Evolutionary conservation across 2,113 vertebrate species (phyloP).

Genomic region (Ceratotherium simum): DNA sequence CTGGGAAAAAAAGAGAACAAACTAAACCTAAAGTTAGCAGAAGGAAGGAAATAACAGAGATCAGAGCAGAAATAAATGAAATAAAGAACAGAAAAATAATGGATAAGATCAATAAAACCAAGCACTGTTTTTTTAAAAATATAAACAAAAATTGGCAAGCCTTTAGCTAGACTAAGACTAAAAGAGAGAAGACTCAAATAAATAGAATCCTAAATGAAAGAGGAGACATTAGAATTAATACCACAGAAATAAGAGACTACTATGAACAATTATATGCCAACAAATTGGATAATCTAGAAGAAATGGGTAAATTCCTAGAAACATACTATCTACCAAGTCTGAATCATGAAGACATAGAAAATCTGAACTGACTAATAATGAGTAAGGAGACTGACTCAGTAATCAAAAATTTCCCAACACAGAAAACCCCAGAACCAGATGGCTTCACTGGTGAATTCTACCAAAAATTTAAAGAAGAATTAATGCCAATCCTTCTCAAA

Average conservation of each 20-base stretch:
- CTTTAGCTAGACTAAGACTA: not conserved
- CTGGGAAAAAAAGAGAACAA: not conserved
- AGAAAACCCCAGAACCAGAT: not conserved
- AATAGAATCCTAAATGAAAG: not conserved
- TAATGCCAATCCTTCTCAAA: not conserved
- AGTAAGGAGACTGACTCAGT: not conserved
- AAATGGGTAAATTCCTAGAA: not conserved
- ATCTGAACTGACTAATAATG: not conserved
- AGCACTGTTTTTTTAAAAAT: not conserved
- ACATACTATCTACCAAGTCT: not conserved
- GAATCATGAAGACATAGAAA: not conserved
- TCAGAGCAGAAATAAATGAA: not conserved
- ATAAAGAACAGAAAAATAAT: not conserved
- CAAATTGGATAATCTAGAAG: not conserved
- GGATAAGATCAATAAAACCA: not conserved
- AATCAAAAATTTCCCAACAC: not conserved
- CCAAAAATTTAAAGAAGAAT: not conserved
- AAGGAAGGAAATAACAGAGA: not conserved
- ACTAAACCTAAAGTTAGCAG: not conserved
- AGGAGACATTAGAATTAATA: not conserved
- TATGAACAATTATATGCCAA: not conserved
- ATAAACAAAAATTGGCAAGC: not conserved
- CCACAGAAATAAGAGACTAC: not conserved
- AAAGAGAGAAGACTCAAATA: not conserved
- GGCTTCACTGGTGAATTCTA: not conserved